These are phyloP conservation scores for Papilio dardanus DNA, from an alignment of 1,140 invertebrate species.

Conservation along the genomic window DNA sequence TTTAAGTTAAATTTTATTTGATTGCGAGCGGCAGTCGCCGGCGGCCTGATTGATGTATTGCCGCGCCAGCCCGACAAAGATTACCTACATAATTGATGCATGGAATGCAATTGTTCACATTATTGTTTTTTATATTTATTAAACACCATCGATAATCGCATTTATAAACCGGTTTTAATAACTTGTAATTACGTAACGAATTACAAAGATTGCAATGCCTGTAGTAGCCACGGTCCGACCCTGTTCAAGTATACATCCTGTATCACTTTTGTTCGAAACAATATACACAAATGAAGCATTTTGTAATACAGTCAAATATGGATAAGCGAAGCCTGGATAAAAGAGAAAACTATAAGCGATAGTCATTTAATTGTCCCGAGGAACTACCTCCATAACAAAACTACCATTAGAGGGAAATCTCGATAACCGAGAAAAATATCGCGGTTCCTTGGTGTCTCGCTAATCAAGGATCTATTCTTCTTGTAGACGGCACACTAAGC, in stretches of 20 bases:
- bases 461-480: not conserved
- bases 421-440: too few species aligned
- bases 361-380: too few species aligned
- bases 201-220: not conserved
- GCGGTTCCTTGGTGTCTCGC: too few species aligned
- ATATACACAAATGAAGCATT: too few species aligned
- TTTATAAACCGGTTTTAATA: not conserved
- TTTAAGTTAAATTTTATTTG: constrained; percentile 79
- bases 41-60: constrained; percentile 75
- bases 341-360: too few species aligned
- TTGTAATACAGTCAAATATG: too few species aligned
- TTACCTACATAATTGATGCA: constrained; percentile 53
- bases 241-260: too few species aligned
- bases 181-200: not conserved
- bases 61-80: constrained; percentile 48
- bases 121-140: constrained; percentile 22
- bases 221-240: too few species aligned
- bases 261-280: too few species aligned
- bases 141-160: not conserved
- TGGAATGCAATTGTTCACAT: constrained; percentile 39
- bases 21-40: constrained; percentile 66
- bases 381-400: too few species aligned
- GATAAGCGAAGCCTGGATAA: too few species aligned
- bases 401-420: too few species aligned
- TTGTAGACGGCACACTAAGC: not conserved